Evolutionary conservation across 2,797 vertebrate genomes (phyloP).

Genomic region (Meriones psammophilus): DNA sequence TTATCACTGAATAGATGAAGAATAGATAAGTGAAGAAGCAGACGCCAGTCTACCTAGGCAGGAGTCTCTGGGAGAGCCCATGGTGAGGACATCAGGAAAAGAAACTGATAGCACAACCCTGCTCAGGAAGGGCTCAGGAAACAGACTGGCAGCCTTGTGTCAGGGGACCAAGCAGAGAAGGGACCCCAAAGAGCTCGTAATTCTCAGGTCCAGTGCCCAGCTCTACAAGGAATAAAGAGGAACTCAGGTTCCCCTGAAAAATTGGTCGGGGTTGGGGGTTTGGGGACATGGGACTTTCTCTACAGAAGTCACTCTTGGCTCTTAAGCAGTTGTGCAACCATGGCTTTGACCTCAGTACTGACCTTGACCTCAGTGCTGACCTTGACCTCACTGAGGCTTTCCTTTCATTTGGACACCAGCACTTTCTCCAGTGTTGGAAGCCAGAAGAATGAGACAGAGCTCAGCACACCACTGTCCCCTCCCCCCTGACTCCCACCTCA

Average conservation of each 20-base stretch:
- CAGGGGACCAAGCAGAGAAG: not conserved
- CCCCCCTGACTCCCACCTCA: not conserved
- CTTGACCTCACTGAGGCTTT: not conserved
- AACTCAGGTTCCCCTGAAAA: no score
- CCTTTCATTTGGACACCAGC: not conserved
- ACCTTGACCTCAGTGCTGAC: not conserved
- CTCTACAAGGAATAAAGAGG: not conserved
- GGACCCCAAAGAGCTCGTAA: accelerated
- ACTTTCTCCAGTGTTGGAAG: not conserved
- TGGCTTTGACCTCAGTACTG: not conserved
- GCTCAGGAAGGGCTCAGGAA: no score
- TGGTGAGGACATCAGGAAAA: no score
- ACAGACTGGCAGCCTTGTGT: not conserved
- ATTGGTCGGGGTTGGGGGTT: no score
- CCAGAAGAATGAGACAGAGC: not conserved
- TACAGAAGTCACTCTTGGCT: not conserved
- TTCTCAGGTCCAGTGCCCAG: not conserved
- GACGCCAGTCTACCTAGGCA: not conserved
- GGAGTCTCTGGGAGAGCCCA: not conserved
- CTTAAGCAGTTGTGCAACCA: not conserved
- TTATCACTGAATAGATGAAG: not conserved
- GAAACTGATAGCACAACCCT: accelerated
- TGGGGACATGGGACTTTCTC: accelerated
- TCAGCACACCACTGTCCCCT: not conserved
- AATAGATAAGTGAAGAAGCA: not conserved